Evolutionary conservation across 2,888 invertebrate species (phyloP).

Genomic region (Xanthorhoe spadicearia): DNA sequence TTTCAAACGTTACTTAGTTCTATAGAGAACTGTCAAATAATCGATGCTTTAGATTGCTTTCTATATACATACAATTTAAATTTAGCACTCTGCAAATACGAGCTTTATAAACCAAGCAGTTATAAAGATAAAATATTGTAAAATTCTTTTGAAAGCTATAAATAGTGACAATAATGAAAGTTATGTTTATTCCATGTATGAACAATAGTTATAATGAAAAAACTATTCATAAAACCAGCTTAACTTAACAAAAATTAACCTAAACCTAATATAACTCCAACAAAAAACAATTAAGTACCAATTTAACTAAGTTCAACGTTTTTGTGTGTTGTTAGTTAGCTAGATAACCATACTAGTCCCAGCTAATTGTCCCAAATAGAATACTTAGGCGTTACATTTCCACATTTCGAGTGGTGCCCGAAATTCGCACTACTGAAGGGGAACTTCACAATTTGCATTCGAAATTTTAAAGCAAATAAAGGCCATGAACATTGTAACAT

Average conservation of each 20-base stretch:
- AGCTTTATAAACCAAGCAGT: too few species aligned
- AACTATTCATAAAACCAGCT: too few species aligned
- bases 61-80: too few species aligned
- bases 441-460: slow-evolving; percentile 71
- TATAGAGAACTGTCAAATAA: not conserved
- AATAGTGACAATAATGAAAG: too few species aligned
- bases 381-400: slow-evolving; percentile 7
- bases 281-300: not conserved
- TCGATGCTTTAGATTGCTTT: not conserved
- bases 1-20: not conserved
- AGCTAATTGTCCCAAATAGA: slow-evolving; percentile 6
- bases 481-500: slow-evolving; percentile 55
- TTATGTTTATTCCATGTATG: too few species aligned
- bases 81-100: too few species aligned
- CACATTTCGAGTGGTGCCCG: slow-evolving; percentile 1
- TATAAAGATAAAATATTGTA: too few species aligned
- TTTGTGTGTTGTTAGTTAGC: not conserved
- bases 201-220: too few species aligned
- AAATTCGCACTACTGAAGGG: slow-evolving; percentile 49
- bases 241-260: too few species aligned
- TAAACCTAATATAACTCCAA: not conserved
- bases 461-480: slow-evolving; percentile 74
- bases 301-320: too few species aligned
- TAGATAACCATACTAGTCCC: not conserved
- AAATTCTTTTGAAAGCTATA: too few species aligned